These are phyloP conservation scores for Phallusia fumigata DNA, from an alignment of 23 tunicate species.

Conservation along the genomic window DNA sequence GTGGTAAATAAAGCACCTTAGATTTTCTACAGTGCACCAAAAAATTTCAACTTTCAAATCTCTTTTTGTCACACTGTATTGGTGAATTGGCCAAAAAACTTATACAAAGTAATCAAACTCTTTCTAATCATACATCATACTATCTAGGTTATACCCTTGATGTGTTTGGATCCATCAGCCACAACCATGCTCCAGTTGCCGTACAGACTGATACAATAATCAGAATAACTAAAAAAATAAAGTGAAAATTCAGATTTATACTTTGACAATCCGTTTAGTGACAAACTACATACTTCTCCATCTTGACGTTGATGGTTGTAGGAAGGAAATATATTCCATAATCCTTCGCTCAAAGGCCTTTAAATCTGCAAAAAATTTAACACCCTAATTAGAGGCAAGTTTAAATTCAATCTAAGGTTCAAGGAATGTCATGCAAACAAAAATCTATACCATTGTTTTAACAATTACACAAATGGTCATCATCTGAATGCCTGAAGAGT, in stretches of 20 bases:
- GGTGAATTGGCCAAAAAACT: too few species aligned
- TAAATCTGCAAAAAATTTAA: conserved; percentile 36
- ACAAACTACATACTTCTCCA: conserved; percentile 73
- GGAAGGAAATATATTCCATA: conserved; percentile 69
- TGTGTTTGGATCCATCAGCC: conserved; percentile 93
- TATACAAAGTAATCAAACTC: too few species aligned
- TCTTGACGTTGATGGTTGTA: conserved; percentile 80
- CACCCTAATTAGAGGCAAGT: too few species aligned
- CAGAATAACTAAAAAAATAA: conserved; percentile 61
- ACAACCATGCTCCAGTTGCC: conserved; percentile 92
- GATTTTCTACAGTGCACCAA: too few species aligned
- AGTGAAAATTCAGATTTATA: neutral
- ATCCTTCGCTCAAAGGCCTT: conserved; percentile 85
- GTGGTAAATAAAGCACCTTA: too few species aligned
- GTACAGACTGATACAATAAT: conserved; percentile 71
- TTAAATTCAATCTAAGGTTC: too few species aligned
- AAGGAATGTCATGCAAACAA: too few species aligned
- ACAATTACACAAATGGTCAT: too few species aligned
- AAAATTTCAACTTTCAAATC: too few species aligned
- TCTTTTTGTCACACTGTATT: too few species aligned
- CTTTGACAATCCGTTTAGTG: neutral
- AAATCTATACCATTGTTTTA: too few species aligned
- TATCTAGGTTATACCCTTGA: conserved; percentile 50
- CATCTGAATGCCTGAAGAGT: too few species aligned
- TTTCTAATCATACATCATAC: neutral